Conservation (phyloP, 2,113 vertebrate genomes). For the Mustela lutreola region DNA sequence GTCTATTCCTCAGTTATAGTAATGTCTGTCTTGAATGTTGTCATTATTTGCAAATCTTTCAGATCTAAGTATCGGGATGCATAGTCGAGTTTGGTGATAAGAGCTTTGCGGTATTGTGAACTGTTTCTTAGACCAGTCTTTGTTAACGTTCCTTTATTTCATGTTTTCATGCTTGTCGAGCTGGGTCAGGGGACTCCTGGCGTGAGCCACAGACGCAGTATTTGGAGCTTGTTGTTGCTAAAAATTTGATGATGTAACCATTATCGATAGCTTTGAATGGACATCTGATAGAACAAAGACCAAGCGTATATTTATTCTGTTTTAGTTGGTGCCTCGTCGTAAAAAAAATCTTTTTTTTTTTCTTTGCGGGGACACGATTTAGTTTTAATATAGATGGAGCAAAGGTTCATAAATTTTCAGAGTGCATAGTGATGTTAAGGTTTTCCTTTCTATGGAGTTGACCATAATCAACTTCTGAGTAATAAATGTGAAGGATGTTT, state of each 20-base stretch:
- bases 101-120: slow-evolving; percentile 31
- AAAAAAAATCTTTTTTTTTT: not conserved
- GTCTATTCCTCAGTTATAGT: slow-evolving; percentile 61
- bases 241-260: slow-evolving; percentile 83
- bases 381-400: slow-evolving; percentile 1
- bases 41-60: slow-evolving; percentile 29
- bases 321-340: slow-evolving; percentile 8
- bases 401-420: slow-evolving; percentile 42
- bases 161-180: slow-evolving; percentile 88
- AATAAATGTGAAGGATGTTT: not conserved
- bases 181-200: slow-evolving; percentile 82
- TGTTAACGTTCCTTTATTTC: slow-evolving; percentile 91
- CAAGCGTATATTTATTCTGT: slow-evolving; percentile 59
- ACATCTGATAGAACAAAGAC: slow-evolving; percentile 85
- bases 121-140: slow-evolving; percentile 84
- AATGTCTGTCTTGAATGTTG: slow-evolving; percentile 54
- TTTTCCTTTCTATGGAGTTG: slow-evolving; percentile 38
- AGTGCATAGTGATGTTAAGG: not conserved
- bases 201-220: slow-evolving; percentile 80
- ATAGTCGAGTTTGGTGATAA: not conserved
- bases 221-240: slow-evolving; percentile 74
- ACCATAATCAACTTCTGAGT: slow-evolving; percentile 44
- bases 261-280: slow-evolving; percentile 82
- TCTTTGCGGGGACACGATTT: not conserved
- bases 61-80: not conserved